Evolutionary conservation across 2,888 invertebrate species (phyloP), one percentile per base, ranked within the genome.

Genomic region (Poecilus cupreus): DNA sequence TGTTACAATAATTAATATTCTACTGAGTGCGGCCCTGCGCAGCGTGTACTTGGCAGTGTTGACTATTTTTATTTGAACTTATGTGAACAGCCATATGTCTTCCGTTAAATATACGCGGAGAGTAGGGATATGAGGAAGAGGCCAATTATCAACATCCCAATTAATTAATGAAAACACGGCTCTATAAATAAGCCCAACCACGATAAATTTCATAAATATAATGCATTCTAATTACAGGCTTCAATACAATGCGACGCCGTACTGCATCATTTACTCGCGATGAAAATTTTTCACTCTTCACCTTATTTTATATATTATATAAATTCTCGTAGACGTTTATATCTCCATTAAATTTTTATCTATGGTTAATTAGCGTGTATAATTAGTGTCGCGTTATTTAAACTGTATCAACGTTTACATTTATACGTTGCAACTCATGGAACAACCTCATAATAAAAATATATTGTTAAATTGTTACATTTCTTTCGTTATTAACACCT

Each of bases 101-200:
- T 76, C 54, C 26, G 76, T 76, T 57, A 54, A 76, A 76, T 57
- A 76, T 54, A 54, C 16, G 24, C 37, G 24, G 24, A 60, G 24
- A 37, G 32, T n/a, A 75, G 49, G 37, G 22, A 20, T 77, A 68
- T 18, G 64, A 78, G 78, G 78, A 78, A 78, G 78, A 64, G 24
- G 13, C 78, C 64, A 78, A 78, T 78, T 78, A 78, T 78, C 78
- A 78, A 22, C 64, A 24, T 64, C 64, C 60, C 78, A 78, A 78
- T 78, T 78, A 78, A 78, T 78, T 78, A 64, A 46, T 22, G 64
- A 43, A 78, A 78, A 78, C 78, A 46, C 18, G 78, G 8, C 24
- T 43, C 78, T 78, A 78, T 78, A 78, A 78, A 78, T 78, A 78
- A 78, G 13, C 43, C 22, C 22, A 57, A 13, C 20, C 32, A 37